phyloP scores from a whole-genome alignment of 2,888 invertebrate genomes.

The Peribatodes rhomboidaria region DNA sequence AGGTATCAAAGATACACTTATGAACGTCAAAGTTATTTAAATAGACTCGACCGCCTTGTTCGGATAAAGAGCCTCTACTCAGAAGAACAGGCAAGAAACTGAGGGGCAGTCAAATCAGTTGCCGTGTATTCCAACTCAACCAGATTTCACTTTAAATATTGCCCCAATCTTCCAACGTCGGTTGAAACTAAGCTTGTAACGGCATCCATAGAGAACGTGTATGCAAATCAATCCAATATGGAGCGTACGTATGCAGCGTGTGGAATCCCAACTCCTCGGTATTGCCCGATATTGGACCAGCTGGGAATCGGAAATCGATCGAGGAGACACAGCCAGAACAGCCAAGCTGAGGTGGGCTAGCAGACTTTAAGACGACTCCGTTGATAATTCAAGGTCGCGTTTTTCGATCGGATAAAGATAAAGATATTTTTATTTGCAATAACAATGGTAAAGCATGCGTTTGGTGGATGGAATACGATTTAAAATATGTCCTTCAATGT shows the following conservation, averaged over 20 bases:
- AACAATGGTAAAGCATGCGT: too few relatives aligned
- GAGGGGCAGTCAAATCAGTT: too few relatives aligned
- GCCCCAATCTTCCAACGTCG: conserved; percentile 7
- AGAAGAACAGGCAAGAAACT: too few relatives aligned
- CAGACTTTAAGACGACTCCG: neutral
- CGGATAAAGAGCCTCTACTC: too few relatives aligned
- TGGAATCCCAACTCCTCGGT: conserved; percentile 18
- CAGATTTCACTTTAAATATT: conserved; percentile 3
- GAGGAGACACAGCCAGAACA: neutral
- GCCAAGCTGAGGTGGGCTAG: neutral
- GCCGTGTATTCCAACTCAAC: neutral
- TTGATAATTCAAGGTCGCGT: neutral
- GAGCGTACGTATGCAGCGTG: conserved; percentile 22
- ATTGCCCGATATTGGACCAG: conserved; percentile 19
- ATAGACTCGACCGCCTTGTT: too few relatives aligned
- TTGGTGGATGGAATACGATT: too few relatives aligned
- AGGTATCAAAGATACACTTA: too few relatives aligned
- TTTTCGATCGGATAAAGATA: too few relatives aligned
- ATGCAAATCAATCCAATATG: conserved; percentile 40
- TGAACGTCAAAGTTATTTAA: too few relatives aligned
- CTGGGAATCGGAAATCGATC: conserved; percentile 16
- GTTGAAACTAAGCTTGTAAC: conserved; percentile 20
- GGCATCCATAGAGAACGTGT: conserved; percentile 20
- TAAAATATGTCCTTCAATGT: too few relatives aligned
- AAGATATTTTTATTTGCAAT: too few relatives aligned